Conservation (phyloP, 2,113 vertebrate species). For the Maylandia zebra region DNA sequence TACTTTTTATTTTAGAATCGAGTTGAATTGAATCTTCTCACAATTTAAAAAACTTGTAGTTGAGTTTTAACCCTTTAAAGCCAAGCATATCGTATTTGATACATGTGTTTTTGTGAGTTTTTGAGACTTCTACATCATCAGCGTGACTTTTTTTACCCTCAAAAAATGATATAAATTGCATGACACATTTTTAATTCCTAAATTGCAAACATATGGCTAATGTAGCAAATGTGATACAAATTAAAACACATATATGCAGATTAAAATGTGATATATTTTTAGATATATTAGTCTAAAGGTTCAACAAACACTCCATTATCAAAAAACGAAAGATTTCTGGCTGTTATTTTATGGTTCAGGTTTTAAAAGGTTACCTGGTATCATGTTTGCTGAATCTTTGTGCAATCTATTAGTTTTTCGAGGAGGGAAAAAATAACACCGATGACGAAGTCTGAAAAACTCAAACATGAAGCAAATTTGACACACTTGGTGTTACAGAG, state of each 20-base stretch:
- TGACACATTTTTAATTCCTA: not conserved
- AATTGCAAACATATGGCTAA: not conserved
- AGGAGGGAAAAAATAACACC: rapidly evolving
- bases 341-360: not conserved
- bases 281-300: not conserved
- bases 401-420: not conserved
- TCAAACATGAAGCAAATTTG: not conserved
- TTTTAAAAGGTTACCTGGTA: not conserved
- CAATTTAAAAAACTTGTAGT: not conserved
- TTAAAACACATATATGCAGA: not conserved
- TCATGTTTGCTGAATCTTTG: not conserved
- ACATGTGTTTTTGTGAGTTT: not conserved
- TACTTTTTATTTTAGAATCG: not conserved
- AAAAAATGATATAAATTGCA: not conserved
- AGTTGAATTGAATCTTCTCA: not conserved
- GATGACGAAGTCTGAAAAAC: not conserved
- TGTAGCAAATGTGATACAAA: not conserved
- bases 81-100: not conserved
- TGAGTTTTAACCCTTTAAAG: rapidly evolving
- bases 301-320: not conserved
- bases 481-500: not conserved
- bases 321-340: not conserved
- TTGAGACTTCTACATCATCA: not conserved
- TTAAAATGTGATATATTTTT: not conserved
- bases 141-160: not conserved